Conservation (phyloP, 2,888 invertebrate genomes). For the Amitus sp. region DNA sequence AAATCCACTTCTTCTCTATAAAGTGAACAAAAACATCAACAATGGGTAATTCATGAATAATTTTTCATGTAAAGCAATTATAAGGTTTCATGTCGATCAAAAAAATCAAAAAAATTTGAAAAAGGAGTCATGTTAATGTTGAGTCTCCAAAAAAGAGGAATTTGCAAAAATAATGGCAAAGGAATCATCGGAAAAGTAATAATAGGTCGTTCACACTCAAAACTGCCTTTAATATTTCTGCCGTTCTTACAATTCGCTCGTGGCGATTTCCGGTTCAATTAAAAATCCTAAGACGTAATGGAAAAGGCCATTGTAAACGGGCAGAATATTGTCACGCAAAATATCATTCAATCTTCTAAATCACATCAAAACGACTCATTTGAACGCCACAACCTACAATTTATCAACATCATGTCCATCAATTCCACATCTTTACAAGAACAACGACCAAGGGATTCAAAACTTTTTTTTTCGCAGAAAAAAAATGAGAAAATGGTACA, state of each 20-base stretch:
- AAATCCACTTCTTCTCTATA: too few relatives aligned
- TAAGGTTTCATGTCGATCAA: too few relatives aligned
- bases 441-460: conserved; percentile 17
- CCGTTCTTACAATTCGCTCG: not conserved
- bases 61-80: too few relatives aligned
- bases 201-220: too few relatives aligned
- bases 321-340: conserved; percentile 32
- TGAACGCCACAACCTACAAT: conserved; percentile 12
- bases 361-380: conserved; percentile 25
- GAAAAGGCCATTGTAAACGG: conserved; percentile 36
- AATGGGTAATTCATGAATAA: too few relatives aligned
- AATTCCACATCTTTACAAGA: conserved; percentile 34
- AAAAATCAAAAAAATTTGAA: too few relatives aligned
- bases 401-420: conserved; percentile 17
- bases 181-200: too few relatives aligned
- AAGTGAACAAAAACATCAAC: too few relatives aligned
- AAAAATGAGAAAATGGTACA: conserved; percentile 28
- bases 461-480: conserved; percentile 21
- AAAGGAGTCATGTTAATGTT: too few relatives aligned
- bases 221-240: not conserved
- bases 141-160: too few relatives aligned
- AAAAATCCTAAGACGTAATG: conserved; percentile 25
- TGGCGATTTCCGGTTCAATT: conserved; percentile 6
- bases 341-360: conserved; percentile 24
- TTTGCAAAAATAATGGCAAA: too few relatives aligned